Percentiles rank a stretch among this genome's conserved stretches.
phyloP scores from a whole-genome alignment of 2,888 invertebrate species.

The Pilophorus perplexus region DNA sequence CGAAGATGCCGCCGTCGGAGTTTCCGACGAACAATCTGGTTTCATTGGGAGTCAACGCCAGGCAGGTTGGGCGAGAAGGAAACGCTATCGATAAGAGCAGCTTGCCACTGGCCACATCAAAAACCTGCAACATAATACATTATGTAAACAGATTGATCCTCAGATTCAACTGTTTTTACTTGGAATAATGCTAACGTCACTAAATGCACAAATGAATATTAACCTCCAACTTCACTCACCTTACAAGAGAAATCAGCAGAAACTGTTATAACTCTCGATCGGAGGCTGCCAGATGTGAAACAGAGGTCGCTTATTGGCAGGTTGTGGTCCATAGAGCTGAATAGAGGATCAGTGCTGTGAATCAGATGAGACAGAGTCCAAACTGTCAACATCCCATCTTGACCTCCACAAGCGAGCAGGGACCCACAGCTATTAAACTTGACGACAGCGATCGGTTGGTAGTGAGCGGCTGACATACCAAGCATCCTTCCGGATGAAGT shows the following conservation, averaged over 20 bases:
- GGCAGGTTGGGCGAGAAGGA: constrained; percentile 63
- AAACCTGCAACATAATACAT: constrained; percentile 56
- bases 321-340: constrained; percentile 75
- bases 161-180: background rate
- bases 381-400: constrained; percentile 79
- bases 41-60: constrained; percentile 69
- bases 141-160: too few species aligned
- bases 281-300: constrained; percentile 68
- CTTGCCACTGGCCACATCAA: constrained; percentile 68
- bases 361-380: constrained; percentile 63
- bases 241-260: constrained; percentile 81
- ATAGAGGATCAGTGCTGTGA: constrained; percentile 61
- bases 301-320: constrained; percentile 74
- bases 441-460: constrained; percentile 72
- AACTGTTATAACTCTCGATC: constrained; percentile 70
- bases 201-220: too few species aligned
- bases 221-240: too few species aligned
- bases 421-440: constrained; percentile 73
- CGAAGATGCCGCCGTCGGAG: constrained; percentile 66
- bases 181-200: too few species aligned
- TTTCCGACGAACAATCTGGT: constrained; percentile 72
- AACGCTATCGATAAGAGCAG: constrained; percentile 72
- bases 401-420: constrained; percentile 74
- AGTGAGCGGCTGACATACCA: constrained; percentile 71
- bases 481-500: constrained; percentile 66